phyloP scores from a whole-genome alignment of 1,140 invertebrate genomes.

The Muscidifurax raptorellus region DNA sequence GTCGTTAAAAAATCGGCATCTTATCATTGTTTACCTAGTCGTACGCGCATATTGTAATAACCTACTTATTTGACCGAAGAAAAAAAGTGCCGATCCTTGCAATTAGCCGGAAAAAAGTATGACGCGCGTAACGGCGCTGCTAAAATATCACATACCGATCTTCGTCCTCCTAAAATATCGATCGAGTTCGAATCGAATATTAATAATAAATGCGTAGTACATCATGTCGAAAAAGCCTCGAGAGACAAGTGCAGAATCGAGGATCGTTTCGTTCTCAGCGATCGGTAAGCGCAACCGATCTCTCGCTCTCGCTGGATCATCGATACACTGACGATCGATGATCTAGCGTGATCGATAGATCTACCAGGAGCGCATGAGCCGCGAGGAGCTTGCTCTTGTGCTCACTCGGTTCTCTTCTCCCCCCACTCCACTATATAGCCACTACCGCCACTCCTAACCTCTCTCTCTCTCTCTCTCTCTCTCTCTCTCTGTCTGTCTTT shows the following conservation, averaged over 20 bases:
- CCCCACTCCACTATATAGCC: background rate
- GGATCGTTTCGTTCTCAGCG: too few relatives aligned
- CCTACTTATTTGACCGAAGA: background rate
- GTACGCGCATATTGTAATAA: background rate
- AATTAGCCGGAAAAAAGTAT: background rate
- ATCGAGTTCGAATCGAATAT: too few relatives aligned
- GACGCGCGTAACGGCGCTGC: background rate
- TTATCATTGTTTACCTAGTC: background rate
- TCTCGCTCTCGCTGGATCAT: constrained; percentile 61
- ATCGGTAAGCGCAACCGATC: constrained; percentile 21
- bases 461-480: background rate
- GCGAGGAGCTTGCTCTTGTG: constrained; percentile 58
- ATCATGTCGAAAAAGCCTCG: too few relatives aligned
- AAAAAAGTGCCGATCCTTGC: background rate
- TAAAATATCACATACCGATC: too few relatives aligned
- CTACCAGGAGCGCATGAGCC: constrained; percentile 64
- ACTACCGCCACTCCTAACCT: background rate
- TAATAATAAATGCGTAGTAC: too few relatives aligned
- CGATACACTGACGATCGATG: constrained; percentile 71
- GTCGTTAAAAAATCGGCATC: background rate
- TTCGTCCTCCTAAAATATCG: too few relatives aligned
- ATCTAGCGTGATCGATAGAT: constrained; percentile 72
- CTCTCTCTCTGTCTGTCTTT: background rate
- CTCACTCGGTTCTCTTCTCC: background rate
- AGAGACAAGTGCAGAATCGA: too few relatives aligned